Evolutionary conservation across 2,113 vertebrate genomes (phyloP).

Genomic region (Hirundichthys speculiger): DNA sequence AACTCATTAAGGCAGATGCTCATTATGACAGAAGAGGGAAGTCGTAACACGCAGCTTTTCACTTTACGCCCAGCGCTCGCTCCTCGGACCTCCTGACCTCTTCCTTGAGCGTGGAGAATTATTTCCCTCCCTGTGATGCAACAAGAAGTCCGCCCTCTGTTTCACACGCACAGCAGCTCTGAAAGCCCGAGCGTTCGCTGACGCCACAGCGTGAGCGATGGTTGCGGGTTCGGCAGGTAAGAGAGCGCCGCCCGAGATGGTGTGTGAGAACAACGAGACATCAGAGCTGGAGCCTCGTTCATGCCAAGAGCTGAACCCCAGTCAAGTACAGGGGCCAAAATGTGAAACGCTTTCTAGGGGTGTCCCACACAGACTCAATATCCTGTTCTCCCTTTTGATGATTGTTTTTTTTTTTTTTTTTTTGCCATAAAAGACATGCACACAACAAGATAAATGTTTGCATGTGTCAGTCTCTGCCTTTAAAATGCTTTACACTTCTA

Average conservation of each 20-base stretch:
- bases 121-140: slow-evolving; percentile 63
- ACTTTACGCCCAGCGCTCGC: slow-evolving; percentile 53
- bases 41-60: slow-evolving; percentile 63
- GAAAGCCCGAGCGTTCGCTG: slow-evolving; percentile 50
- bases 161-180: slow-evolving; percentile 39
- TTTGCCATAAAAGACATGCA: neutral
- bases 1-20: slow-evolving; percentile 67
- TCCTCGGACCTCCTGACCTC: slow-evolving; percentile 69
- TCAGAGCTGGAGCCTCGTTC: too few relatives aligned
- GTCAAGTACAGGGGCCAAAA: slow-evolving; percentile 13
- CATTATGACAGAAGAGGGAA: slow-evolving; percentile 59
- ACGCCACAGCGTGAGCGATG: slow-evolving; percentile 72
- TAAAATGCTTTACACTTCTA: slow-evolving; percentile 5
- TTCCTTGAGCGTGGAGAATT: slow-evolving; percentile 49
- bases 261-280: too few relatives aligned
- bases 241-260: neutral
- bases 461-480: slow-evolving; percentile 17
- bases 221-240: slow-evolving; percentile 77
- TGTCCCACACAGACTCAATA: neutral
- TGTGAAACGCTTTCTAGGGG: too few relatives aligned
- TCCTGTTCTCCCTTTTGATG: neutral
- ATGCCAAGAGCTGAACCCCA: slow-evolving; percentile 5
- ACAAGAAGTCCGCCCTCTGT: too few relatives aligned
- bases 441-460: slow-evolving; percentile 6
- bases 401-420: neutral